Conservation (phyloP, 2,888 invertebrate genomes). For the Platynereis dumerilii region DNA sequence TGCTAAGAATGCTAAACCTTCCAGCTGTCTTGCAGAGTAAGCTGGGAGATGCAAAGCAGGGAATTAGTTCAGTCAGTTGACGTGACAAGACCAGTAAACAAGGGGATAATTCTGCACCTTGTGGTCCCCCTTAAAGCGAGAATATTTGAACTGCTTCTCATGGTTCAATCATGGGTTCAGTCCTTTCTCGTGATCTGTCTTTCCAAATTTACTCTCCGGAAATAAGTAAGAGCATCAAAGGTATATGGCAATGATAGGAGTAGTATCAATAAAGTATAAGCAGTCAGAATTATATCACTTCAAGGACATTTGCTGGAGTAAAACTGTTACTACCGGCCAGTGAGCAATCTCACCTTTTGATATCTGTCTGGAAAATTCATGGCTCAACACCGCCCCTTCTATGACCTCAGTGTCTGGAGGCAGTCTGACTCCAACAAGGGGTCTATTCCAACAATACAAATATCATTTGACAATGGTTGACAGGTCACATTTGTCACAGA, state of each 20-base stretch:
- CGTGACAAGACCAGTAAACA: neutral
- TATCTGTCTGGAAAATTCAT: conserved; percentile 37
- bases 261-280: conserved; percentile 34
- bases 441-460: conserved; percentile 39
- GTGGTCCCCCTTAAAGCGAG: conserved; percentile 26
- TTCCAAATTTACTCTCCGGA: conserved; percentile 22
- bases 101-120: conserved; percentile 22
- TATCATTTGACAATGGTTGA: neutral
- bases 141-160: conserved; percentile 18
- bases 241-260: too few relatives aligned
- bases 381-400: conserved; percentile 36
- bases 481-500: too few relatives aligned
- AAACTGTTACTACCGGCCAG: too few relatives aligned
- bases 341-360: conserved; percentile 31
- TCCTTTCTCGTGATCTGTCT: conserved; percentile 28
- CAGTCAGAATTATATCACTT: neutral
- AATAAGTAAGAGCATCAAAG: conserved; percentile 38
- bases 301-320: too few relatives aligned
- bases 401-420: conserved; percentile 38
- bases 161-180: conserved; percentile 34
- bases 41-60: too few relatives aligned
- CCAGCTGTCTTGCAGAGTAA: conserved; percentile 66
- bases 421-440: conserved; percentile 44
- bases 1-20: neutral
- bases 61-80: too few relatives aligned